These are phyloP conservation scores for Tubulanus polymorphus DNA, from an alignment of 2,888 invertebrate species.

Conservation along the genomic window DNA sequence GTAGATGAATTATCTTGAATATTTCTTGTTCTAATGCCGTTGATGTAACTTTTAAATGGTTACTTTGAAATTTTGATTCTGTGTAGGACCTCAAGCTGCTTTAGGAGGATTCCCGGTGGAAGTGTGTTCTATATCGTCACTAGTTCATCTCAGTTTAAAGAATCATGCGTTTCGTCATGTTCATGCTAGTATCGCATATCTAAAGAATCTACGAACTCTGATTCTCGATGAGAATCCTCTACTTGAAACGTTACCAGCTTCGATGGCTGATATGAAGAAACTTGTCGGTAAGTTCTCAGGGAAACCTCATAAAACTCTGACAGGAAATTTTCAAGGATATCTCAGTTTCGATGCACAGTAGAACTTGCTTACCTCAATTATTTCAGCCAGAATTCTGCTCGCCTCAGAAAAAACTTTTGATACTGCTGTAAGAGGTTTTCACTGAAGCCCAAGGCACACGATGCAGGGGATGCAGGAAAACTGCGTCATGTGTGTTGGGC, in stretches of 20 bases:
- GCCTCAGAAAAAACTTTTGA: too few relatives aligned
- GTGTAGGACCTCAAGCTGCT: conserved; percentile 13
- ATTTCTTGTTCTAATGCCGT: neutral
- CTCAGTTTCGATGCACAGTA: too few relatives aligned
- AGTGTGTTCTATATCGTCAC: conserved; percentile 27
- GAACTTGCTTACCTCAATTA: too few relatives aligned
- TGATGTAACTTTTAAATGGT: too few relatives aligned
- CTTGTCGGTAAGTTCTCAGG: conserved; percentile 27
- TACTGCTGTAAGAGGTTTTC: too few relatives aligned
- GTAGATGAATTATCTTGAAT: neutral
- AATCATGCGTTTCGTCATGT: conserved; percentile 37
- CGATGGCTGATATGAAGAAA: conserved; percentile 32
- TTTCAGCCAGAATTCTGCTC: too few relatives aligned
- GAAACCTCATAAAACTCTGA: too few relatives aligned
- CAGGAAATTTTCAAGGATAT: too few relatives aligned
- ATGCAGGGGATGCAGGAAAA: too few relatives aligned
- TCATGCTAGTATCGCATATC: conserved; percentile 32
- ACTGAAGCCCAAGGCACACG: too few relatives aligned
- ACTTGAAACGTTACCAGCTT: conserved; percentile 31
- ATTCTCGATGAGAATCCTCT: conserved; percentile 32
- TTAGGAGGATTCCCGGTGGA: conserved; percentile 38
- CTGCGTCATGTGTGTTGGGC: neutral
- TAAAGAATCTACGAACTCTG: conserved; percentile 29
- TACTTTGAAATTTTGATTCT: too few relatives aligned
- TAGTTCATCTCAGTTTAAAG: conserved; percentile 31